Base-by-base conservation (phyloP, 2,797 vertebrate species). In the Hapalemur alaotrensis region DNA sequence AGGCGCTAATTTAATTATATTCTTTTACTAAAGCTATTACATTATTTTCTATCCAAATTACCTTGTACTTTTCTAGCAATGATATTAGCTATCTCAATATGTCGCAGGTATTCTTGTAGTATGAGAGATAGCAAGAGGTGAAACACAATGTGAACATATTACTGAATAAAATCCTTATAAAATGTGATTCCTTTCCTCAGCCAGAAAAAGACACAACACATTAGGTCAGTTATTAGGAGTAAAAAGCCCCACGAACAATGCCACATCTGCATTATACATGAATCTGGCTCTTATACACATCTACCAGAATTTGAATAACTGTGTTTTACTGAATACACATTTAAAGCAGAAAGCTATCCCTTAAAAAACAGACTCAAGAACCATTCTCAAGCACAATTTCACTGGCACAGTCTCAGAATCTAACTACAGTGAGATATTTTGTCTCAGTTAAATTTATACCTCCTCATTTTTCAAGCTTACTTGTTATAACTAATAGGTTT, bases 1-100 rank as follows among this genome's bases (percentile, higher is more conserved):
- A 96, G 38, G 50, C 81, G 15, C 89, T 94, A 95, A 91, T 87
- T 96, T 94, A 93, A 96, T 96, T 95, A 94, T 78, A 67, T 93
- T 98, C 90, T 96, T 57, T 84, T 96, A 96, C 50, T 93, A 80
- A 4, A 72, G 96, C 50, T 82, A 87, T 88, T 83, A 97, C 48
- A 96, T 78, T 88, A 95, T 79, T 72, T 91, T 82, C 61, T 96
- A 96, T 73, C 80, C 79, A 97, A 96, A 96, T 81, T 96, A 76
- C 84, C 35, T 63, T 96, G 93, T 73, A 46, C 92, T 83, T 97
- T 82, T 97, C 78, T 89, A 84, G 95, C 72, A 65, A 41, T 69
- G 65, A 82, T 83, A 96, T 72, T 92, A 46, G 48, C 93, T 91
- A 95, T 96, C 73, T 96, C 69, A 83, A 35, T 96, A 89, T 15